phyloP scores from a whole-genome alignment of 2,888 invertebrate genomes.

The Hirtodrosophila duncani region DNA sequence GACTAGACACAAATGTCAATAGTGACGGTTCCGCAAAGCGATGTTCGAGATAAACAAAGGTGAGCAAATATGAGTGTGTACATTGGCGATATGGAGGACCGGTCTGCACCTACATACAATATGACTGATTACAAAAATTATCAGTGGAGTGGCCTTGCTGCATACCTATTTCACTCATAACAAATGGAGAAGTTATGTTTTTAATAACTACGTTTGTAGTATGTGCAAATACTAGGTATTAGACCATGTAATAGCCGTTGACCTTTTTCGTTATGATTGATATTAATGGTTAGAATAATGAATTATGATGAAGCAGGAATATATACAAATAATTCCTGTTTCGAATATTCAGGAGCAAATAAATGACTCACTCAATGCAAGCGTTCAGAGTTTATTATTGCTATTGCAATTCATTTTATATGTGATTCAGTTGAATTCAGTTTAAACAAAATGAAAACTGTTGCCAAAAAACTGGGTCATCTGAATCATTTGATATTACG shows the following conservation, averaged over 20 bases:
- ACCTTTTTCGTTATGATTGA: no score
- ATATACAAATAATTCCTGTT: conserved; percentile 5
- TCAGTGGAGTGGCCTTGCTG: conserved; percentile 45
- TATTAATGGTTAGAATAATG: no score
- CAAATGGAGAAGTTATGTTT: conserved; percentile 57
- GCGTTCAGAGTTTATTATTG: no score
- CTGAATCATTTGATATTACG: conserved; percentile 22
- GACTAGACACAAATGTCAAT: conserved; percentile 47
- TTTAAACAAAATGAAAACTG: not conserved
- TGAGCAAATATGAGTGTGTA: conserved; percentile 43
- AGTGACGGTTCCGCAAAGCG: conserved; percentile 52
- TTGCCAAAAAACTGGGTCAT: conserved; percentile 12
- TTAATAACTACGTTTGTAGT: no score
- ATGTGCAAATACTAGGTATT: not conserved
- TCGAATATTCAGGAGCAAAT: conserved; percentile 20
- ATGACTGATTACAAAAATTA: conserved; percentile 60
- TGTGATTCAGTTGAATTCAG: conserved; percentile 11
- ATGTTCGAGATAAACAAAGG: conserved; percentile 41
- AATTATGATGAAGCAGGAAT: conserved; percentile 1
- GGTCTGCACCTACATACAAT: no score
- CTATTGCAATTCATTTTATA: not conserved
- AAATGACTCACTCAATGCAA: no score
- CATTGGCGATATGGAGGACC: no score
- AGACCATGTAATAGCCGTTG: conserved; percentile 9
- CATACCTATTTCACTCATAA: conserved; percentile 27